Evolutionary conservation across 2,888 invertebrate genomes (phyloP).

Genomic region (Nebria salina): DNA sequence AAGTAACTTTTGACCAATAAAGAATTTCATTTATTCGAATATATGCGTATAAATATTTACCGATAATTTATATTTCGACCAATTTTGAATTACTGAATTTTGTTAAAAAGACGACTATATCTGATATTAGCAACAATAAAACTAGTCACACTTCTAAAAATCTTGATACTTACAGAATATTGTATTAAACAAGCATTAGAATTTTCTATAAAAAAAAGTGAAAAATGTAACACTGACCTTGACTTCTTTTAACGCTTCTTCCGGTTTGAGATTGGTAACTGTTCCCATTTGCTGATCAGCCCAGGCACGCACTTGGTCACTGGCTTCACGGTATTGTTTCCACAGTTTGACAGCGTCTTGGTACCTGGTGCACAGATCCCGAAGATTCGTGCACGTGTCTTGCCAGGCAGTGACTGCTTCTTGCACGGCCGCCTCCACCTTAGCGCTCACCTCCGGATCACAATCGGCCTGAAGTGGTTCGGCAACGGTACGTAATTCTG

Average conservation of each 20-base stretch:
- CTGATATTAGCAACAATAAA: too few relatives aligned
- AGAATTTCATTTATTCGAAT: too few relatives aligned
- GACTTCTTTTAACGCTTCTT: conserved; percentile 75
- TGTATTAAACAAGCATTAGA: not conserved
- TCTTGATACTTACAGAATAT: too few relatives aligned
- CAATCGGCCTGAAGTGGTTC: conserved; percentile 77
- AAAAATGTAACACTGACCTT: conserved; percentile 68
- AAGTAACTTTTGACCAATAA: too few relatives aligned
- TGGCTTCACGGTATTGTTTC: conserved; percentile 82
- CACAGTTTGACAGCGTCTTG: conserved; percentile 84
- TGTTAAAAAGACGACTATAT: too few relatives aligned
- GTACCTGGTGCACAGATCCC: conserved; percentile 79
- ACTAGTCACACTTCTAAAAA: too few relatives aligned
- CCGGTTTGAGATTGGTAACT: conserved; percentile 75
- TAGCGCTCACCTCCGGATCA: conserved; percentile 76
- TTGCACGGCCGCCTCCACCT: conserved; percentile 78
- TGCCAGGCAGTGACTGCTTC: conserved; percentile 83
- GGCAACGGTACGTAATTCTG: conserved; percentile 75
- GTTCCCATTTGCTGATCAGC: conserved; percentile 80
- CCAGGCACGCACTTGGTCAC: conserved; percentile 79
- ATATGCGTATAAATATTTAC: too few relatives aligned
- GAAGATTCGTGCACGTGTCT: conserved; percentile 80
- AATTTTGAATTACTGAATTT: too few relatives aligned
- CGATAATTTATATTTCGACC: too few relatives aligned
- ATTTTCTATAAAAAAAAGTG: not conserved